A percentile compares a stretch with the other conserved stretches of the same genome.
phyloP scores from a whole-genome alignment of 2,888 invertebrate species.

The Drosophila crucigera region DNA sequence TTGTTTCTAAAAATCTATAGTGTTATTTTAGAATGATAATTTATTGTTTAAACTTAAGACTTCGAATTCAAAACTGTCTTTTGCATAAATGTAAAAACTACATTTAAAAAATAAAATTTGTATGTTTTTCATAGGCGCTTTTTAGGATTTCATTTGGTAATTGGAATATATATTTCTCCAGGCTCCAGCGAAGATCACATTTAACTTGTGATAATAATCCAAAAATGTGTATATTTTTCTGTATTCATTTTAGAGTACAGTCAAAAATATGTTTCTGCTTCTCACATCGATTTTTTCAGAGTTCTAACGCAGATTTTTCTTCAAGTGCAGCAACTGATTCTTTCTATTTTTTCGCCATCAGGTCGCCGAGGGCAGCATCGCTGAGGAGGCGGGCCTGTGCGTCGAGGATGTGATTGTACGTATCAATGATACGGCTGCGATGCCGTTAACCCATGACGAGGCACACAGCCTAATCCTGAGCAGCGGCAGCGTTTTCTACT shows the following conservation, averaged over 20 bases:
- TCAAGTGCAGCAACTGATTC: not conserved
- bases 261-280: too few relatives aligned
- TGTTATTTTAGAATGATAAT: not conserved
- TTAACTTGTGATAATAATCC: not conserved
- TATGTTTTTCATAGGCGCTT: not conserved
- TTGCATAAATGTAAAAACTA: too few relatives aligned
- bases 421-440: constrained; percentile 90
- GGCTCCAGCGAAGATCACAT: not conserved
- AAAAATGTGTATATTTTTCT: not conserved
- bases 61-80: not conserved
- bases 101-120: not conserved
- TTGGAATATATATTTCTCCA: not conserved
- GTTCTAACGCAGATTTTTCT: not conserved
- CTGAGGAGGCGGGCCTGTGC: constrained; percentile 92
- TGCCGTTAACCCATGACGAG: constrained; percentile 90
- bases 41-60: not conserved
- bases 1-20: fast-evolving
- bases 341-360: constrained; percentile 81
- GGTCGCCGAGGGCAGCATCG: constrained; percentile 93
- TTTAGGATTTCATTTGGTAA: not conserved
- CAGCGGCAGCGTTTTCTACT: constrained; percentile 90
- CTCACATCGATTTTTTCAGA: not conserved
- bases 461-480: constrained; percentile 91
- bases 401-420: constrained; percentile 94
- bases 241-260: not conserved